phyloP scores from a whole-genome alignment of 2,888 invertebrate genomes.

The Acronicta leporina region DNA sequence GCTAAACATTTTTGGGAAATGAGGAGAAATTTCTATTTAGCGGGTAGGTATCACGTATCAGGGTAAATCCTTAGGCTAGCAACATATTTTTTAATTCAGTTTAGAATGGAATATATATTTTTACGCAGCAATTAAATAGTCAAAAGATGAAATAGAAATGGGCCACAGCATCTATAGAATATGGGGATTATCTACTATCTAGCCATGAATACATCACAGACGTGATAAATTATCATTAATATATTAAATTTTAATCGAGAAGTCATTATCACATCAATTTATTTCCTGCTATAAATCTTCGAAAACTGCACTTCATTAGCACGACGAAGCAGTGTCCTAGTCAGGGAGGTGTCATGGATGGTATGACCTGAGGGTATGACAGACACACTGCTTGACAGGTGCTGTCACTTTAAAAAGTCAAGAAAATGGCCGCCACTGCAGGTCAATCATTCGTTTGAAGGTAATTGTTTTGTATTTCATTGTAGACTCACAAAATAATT shows the following conservation, averaged over 20 bases:
- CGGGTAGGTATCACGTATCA: constrained; percentile 18
- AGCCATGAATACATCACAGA: too few species aligned
- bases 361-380: constrained; percentile 36
- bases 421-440: constrained; percentile 4
- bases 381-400: constrained; percentile 33
- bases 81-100: constrained; percentile 8
- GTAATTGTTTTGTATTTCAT: too few species aligned
- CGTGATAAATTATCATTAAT: not conserved
- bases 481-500: too few species aligned
- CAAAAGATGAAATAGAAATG: too few species aligned
- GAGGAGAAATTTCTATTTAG: constrained; percentile 7
- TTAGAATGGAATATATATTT: not conserved
- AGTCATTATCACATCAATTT: constrained; percentile 27
- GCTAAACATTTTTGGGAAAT: constrained; percentile 22
- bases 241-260: not conserved
- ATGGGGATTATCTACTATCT: too few species aligned
- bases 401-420: constrained; percentile 30
- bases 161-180: too few species aligned
- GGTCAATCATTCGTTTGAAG: constrained; percentile 3
- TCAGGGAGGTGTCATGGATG: constrained; percentile 34
- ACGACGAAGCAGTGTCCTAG: constrained; percentile 18
- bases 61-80: constrained; percentile 6
- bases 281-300: constrained; percentile 36
- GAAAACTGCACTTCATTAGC: constrained; percentile 40
- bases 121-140: too few species aligned